Conservation (phyloP, 2,888 invertebrate species). For the Limnephilus marmoratus region DNA sequence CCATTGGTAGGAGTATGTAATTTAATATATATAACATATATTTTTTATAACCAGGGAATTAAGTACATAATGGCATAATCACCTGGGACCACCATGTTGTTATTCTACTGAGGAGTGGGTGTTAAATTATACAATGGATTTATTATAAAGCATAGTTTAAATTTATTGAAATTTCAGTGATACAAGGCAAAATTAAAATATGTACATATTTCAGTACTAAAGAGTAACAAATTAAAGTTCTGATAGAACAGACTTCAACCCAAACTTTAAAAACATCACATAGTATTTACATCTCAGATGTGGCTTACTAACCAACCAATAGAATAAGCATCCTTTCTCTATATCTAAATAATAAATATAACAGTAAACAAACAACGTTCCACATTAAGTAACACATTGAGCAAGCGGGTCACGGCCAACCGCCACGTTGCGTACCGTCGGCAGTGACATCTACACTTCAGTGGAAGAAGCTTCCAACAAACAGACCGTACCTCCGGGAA, state of each 20-base stretch:
- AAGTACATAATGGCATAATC: neutral
- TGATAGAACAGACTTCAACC: constrained; percentile 38
- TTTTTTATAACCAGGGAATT: neutral
- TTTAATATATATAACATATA: neutral
- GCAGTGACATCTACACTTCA: constrained; percentile 7
- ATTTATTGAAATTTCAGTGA: constrained; percentile 66
- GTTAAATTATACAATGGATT: constrained; percentile 36
- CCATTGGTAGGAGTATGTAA: no score
- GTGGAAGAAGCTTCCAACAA: neutral
- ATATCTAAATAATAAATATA: constrained; percentile 65
- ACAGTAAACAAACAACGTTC: constrained; percentile 38
- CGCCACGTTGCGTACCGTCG: neutral
- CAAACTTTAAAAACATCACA: constrained; percentile 63
- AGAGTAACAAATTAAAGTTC: constrained; percentile 43
- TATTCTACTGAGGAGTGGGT: neutral
- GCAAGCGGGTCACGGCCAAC: constrained; percentile 28
- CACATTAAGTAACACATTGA: constrained; percentile 53
- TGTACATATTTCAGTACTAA: constrained; percentile 50
- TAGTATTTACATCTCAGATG: constrained; percentile 65
- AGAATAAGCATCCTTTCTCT: constrained; percentile 59
- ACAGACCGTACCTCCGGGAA: neutral
- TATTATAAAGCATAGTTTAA: constrained; percentile 66
- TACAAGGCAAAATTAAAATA: constrained; percentile 65
- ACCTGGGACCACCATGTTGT: neutral
- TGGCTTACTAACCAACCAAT: constrained; percentile 56